A percentile compares a stretch with the other conserved stretches of the same genome.
These are phyloP conservation scores for Steinernema khuongi DNA, from an alignment of 1,140 invertebrate genomes.

Conservation along the genomic window DNA sequence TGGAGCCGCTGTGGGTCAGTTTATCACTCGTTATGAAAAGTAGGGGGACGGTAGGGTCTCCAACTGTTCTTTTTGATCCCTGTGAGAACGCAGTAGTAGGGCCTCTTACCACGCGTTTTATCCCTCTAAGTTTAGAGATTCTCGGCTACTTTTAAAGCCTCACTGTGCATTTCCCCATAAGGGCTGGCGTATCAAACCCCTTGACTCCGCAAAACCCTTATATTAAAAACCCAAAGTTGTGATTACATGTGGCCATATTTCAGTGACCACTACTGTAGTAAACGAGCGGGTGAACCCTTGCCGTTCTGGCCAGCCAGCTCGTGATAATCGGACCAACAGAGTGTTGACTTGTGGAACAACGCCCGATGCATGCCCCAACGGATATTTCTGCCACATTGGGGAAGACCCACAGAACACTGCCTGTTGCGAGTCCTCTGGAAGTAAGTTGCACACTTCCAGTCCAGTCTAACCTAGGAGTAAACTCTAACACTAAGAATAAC, in stretches of 20 bases:
- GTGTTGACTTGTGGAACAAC: slow-evolving; percentile 34
- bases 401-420: slow-evolving; percentile 37
- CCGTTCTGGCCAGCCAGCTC: slow-evolving; percentile 28
- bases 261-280: not conserved
- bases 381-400: slow-evolving; percentile 46
- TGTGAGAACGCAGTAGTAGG: too few species aligned
- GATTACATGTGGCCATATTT: not conserved
- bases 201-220: too few species aligned
- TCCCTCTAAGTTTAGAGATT: too few species aligned
- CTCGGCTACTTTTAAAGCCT: too few species aligned
- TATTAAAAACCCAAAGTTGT: slow-evolving; percentile 18
- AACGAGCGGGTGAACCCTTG: slow-evolving; percentile 36
- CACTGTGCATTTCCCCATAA: too few species aligned
- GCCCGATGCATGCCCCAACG: slow-evolving; percentile 31
- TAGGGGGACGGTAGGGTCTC: not conserved
- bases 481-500: too few species aligned
- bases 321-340: slow-evolving; percentile 18
- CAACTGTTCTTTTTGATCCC: too few species aligned
- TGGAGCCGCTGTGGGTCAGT: slow-evolving; percentile 15
- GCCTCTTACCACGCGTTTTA: too few species aligned
- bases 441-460: too few species aligned
- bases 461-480: too few species aligned
- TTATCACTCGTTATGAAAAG: too few species aligned
- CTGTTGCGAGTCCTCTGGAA: slow-evolving; percentile 42
- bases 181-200: too few species aligned